Percentiles rank a stretch among this genome's conserved stretches.
phyloP scores from a whole-genome alignment of 1,140 invertebrate species.

The Achatina immaculata region DNA sequence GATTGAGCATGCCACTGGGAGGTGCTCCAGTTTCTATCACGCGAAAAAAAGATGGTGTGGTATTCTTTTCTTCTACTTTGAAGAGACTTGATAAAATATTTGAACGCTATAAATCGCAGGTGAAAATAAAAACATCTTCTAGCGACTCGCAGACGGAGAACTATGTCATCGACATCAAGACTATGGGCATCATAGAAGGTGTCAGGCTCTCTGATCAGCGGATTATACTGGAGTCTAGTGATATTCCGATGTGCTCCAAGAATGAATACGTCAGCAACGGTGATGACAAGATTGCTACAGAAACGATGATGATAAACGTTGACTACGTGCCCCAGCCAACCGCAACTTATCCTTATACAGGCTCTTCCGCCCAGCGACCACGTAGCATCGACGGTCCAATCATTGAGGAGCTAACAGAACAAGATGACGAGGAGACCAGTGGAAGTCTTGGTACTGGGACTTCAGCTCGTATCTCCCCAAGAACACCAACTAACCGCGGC shows the following conservation, averaged over 20 bases:
- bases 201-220: conserved; percentile 17
- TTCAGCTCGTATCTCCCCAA: not conserved
- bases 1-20: conserved; percentile 39
- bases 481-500: not conserved
- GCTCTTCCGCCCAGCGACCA: not conserved
- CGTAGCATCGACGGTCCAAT: not conserved
- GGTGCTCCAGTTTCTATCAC: not conserved
- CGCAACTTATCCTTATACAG: not conserved
- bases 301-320: not conserved
- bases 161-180: not conserved
- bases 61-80: not conserved
- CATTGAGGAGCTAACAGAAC: not conserved
- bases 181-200: not conserved
- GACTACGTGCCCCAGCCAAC: not conserved
- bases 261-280: not conserved
- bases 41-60: not conserved
- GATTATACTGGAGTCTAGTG: not conserved
- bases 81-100: not conserved
- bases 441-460: not conserved
- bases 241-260: not conserved
- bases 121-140: not conserved
- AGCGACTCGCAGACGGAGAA: not conserved
- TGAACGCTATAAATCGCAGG: not conserved
- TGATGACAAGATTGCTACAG: not conserved
- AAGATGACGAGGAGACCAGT: not conserved